Evolutionary conservation across 92 coral and sea anemone genomes (phyloP).

Genomic region (Muricea muricata): DNA sequence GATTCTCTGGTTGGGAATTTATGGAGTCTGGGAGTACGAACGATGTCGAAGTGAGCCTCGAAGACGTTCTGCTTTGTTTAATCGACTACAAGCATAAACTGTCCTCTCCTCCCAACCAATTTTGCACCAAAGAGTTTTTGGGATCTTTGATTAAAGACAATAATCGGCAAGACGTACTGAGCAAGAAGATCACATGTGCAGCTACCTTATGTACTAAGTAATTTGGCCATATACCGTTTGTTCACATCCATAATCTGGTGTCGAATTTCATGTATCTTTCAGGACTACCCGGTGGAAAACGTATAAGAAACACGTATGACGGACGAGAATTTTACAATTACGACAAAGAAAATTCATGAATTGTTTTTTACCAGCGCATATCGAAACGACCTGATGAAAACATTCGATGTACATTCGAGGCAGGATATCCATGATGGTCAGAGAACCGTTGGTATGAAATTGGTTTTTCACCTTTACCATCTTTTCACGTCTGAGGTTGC

Average conservation of each 20-base stretch:
- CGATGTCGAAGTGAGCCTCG: background rate
- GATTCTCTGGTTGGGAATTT: no score
- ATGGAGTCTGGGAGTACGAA: background rate
- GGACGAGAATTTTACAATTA: background rate
- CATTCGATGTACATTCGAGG: background rate
- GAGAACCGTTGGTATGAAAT: slow-evolving; percentile 7
- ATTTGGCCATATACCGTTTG: background rate
- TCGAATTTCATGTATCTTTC: background rate
- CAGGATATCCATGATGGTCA: background rate
- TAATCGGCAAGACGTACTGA: background rate
- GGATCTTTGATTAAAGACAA: background rate
- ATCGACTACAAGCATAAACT: background rate
- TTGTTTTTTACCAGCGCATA: background rate
- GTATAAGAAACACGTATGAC: background rate
- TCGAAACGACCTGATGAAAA: background rate
- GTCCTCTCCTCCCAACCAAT: background rate
- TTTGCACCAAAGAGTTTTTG: background rate
- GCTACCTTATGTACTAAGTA: background rate
- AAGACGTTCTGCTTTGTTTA: background rate
- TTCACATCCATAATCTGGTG: slow-evolving; percentile 4
- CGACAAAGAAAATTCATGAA: background rate
- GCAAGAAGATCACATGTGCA: background rate
- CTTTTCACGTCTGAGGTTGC: background rate
- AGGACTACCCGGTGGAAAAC: background rate
- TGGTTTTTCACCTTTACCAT: slow-evolving; percentile 4